A percentile compares a stretch with the other conserved stretches of the same genome.
Conservation (phyloP, 2,797 vertebrate species). For the Rallus crepitans region DNA sequence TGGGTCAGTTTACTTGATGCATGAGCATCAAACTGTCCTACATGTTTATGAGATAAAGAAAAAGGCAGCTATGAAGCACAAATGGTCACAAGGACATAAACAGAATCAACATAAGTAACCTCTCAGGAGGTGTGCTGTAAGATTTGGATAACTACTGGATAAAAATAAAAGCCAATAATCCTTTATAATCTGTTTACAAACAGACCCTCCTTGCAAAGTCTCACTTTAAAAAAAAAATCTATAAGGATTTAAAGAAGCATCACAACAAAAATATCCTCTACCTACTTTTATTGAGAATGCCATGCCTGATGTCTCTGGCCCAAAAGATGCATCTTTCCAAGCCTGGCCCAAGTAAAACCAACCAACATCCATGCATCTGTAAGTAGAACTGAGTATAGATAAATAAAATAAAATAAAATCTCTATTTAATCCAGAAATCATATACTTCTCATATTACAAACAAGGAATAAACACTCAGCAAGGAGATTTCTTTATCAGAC, state of each 20-base stretch:
- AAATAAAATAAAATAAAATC: neutral
- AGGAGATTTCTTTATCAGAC: neutral
- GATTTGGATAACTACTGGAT: neutral
- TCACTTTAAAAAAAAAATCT: conserved; percentile 19
- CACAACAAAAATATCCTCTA: neutral
- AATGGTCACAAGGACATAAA: neutral
- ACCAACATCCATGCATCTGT: neutral
- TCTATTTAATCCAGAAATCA: neutral
- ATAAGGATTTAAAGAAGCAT: neutral
- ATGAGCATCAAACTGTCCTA: rapidly evolving
- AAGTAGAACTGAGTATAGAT: neutral
- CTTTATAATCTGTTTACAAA: conserved; percentile 9
- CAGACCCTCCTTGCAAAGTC: neutral
- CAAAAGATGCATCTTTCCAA: neutral
- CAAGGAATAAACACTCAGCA: neutral
- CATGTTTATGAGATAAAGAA: neutral
- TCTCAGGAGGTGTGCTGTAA: neutral
- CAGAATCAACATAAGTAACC: neutral
- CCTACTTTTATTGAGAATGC: neutral
- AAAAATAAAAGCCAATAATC: neutral
- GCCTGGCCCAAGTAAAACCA: neutral
- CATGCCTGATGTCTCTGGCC: neutral
- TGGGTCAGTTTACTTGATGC: neutral
- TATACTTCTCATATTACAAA: neutral
- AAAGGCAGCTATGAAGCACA: neutral